phyloP scores from a whole-genome alignment of 2,797 vertebrate genomes.

The Notoglanidium macrostoma region DNA sequence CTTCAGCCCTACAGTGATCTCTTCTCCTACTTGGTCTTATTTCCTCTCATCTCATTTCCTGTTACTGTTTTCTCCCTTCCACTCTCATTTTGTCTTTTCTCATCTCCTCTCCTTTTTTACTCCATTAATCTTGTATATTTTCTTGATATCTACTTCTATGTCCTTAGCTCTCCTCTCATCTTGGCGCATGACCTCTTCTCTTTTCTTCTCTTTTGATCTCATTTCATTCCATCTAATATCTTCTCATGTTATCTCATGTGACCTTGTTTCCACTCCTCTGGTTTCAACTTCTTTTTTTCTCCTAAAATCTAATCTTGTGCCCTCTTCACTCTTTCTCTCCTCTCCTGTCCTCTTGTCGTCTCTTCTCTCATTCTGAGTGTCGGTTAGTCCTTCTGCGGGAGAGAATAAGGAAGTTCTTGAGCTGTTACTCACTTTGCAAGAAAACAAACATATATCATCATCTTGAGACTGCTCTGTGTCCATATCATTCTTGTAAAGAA shows the following conservation, averaged over 20 bases:
- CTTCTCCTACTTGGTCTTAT: not conserved
- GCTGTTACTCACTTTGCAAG: conserved; percentile 23
- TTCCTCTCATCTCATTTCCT: not conserved
- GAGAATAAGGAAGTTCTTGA: conserved; percentile 37
- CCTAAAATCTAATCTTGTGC: not conserved
- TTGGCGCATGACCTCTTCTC: not conserved
- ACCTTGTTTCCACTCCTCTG: not conserved
- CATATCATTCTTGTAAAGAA: conserved; percentile 31
- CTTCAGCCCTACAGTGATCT: not conserved
- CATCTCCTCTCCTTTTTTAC: not conserved
- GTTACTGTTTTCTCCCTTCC: not conserved
- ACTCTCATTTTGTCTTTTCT: not conserved
- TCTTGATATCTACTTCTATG: not conserved
- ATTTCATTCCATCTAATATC: not conserved
- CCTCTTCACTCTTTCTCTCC: conserved; percentile 4
- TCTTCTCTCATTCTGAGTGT: conserved; percentile 9
- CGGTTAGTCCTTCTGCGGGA: conserved; percentile 7
- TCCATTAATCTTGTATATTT: not conserved
- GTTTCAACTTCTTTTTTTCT: not conserved
- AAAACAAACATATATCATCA: conserved; percentile 28
- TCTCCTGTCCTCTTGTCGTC: not conserved
- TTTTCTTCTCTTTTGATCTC: not conserved
- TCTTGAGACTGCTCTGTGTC: conserved; percentile 21
- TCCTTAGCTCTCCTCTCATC: not conserved
- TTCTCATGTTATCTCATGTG: not conserved